These are phyloP conservation scores for Micrasema longulum DNA, from an alignment of 1,140 invertebrate species.

Conservation along the genomic window DNA sequence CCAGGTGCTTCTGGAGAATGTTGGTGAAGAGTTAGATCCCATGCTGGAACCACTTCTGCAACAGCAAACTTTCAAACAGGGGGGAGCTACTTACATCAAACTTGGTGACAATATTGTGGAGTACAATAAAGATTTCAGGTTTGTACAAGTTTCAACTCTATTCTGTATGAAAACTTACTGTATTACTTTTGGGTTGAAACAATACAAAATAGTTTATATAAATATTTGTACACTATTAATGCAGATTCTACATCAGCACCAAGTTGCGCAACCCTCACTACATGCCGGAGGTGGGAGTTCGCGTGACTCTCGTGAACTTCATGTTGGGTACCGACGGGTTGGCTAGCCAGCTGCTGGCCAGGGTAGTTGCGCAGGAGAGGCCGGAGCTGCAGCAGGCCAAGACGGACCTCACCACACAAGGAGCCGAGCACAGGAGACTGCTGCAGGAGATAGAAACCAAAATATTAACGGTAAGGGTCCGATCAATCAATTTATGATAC, in stretches of 20 bases:
- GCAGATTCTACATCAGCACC: constrained; percentile 89
- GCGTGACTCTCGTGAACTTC: constrained; percentile 92
- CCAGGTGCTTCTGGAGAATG: constrained; percentile 86
- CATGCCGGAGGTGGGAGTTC: constrained; percentile 88
- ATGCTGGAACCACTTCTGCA: constrained; percentile 88
- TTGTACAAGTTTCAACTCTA: too few species aligned
- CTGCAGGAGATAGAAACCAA: constrained; percentile 95
- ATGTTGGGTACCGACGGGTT: constrained; percentile 91
- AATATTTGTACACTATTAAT: constrained; percentile 57
- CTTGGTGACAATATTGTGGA: constrained; percentile 85
- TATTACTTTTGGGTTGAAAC: too few species aligned
- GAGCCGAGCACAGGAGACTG: constrained; percentile 83
- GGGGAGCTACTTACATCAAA: constrained; percentile 83
- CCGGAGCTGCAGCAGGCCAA: constrained; percentile 89
- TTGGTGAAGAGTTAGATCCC: constrained; percentile 91
- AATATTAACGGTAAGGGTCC: constrained; percentile 76
- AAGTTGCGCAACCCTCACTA: constrained; percentile 92
- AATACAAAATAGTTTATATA: too few species aligned
- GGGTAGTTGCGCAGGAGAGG: constrained; percentile 89
- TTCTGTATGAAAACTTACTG: too few species aligned
- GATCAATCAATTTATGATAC: too few species aligned
- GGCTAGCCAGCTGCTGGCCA: constrained; percentile 86
- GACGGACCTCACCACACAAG: constrained; percentile 82
- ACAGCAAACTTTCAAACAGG: constrained; percentile 92
- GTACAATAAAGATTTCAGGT: constrained; percentile 89